Percentiles rank a stretch among this genome's conserved stretches.
phyloP scores from a whole-genome alignment of 53 echinoderm and acorn worm genomes.

The Echinarachnius parma region DNA sequence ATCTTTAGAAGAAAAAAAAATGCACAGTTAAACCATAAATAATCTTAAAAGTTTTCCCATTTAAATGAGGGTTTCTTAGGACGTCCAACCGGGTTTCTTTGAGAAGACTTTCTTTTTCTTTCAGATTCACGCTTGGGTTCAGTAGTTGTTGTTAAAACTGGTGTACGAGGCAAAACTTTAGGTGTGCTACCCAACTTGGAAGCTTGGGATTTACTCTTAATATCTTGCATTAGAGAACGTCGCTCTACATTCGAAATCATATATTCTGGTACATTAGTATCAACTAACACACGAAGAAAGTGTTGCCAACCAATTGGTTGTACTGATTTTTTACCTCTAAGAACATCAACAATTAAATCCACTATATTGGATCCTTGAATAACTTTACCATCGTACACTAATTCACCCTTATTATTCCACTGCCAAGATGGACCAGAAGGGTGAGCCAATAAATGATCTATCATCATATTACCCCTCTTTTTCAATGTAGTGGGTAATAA shows the following conservation, averaged over 20 bases:
- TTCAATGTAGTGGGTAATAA: no score
- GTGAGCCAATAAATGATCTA: not conserved
- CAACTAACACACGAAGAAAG: conserved; percentile 23
- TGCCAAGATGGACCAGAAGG: not conserved
- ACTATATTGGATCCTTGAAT: conserved; percentile 31
- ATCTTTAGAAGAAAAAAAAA: no score
- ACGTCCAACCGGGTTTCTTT: not conserved
- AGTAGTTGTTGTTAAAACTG: not conserved
- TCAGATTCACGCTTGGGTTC: not conserved
- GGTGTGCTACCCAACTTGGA: not conserved
- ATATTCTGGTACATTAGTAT: conserved; percentile 45
- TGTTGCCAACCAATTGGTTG: conserved; percentile 44
- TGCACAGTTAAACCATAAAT: no score
- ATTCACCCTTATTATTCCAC: conserved; percentile 42
- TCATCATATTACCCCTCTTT: not conserved
- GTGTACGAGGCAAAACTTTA: not conserved
- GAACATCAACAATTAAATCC: conserved; percentile 32
- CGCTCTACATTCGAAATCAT: conserved; percentile 33
- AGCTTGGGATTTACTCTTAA: conserved; percentile 28
- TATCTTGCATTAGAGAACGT: conserved; percentile 32
- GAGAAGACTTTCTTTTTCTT: not conserved
- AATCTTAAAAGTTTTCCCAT: not conserved
- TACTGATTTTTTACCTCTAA: conserved; percentile 20
- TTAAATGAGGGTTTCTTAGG: not conserved
- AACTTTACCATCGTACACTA: conserved; percentile 17